A percentile compares a stretch with the other conserved stretches of the same genome.
These are phyloP conservation scores for Cephalopterus ornatus DNA, from an alignment of 2,113 vertebrate species.

Conservation along the genomic window DNA sequence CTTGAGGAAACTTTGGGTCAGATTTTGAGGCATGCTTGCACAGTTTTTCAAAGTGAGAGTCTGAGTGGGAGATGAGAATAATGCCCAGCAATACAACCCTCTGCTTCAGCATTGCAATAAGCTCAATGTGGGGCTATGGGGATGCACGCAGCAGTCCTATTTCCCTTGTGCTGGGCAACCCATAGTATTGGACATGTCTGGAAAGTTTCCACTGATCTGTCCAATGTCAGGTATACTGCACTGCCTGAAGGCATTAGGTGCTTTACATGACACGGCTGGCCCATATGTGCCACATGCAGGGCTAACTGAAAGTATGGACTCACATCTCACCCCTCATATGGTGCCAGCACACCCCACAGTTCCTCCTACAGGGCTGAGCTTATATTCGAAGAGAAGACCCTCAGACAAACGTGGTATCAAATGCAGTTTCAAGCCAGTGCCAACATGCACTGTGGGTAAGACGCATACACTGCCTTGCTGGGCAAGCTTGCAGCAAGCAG, in stretches of 20 bases:
- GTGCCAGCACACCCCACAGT: neutral
- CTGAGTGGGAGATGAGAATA: neutral
- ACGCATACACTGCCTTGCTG: neutral
- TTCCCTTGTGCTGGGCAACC: neutral
- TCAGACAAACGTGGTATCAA: neutral
- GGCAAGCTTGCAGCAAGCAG: neutral
- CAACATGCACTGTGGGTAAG: neutral
- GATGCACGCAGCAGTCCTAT: rapidly evolving
- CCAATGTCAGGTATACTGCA: rapidly evolving
- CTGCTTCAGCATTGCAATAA: neutral
- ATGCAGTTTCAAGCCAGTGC: neutral
- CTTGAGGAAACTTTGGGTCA: neutral
- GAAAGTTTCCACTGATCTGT: neutral
- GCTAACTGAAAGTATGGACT: neutral
- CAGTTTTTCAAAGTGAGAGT: rapidly evolving
- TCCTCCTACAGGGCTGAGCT: neutral
- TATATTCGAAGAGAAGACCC: neutral
- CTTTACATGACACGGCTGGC: neutral
- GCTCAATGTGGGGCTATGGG: rapidly evolving
- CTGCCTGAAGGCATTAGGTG: neutral
- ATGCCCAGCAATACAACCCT: neutral
- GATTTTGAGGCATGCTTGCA: neutral
- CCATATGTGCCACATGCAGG: rapidly evolving
- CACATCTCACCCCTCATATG: rapidly evolving
- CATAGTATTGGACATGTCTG: neutral